Conservation (phyloP, 2,113 vertebrate genomes). For the Poeciliopsis retropinna region DNA sequence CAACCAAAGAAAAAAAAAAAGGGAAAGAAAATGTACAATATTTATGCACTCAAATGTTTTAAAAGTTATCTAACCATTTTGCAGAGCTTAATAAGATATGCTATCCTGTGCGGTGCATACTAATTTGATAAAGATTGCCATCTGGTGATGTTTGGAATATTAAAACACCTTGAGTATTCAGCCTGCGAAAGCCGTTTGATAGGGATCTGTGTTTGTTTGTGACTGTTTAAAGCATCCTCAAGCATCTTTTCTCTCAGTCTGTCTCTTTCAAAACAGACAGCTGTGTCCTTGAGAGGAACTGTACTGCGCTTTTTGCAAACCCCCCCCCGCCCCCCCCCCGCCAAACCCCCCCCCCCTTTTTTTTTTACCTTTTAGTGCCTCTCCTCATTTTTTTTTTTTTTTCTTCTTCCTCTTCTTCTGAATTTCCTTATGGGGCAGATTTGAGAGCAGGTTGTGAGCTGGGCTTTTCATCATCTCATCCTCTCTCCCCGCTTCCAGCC, state of each 20-base stretch:
- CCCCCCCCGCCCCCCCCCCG: too few species aligned
- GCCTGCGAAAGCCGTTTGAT: conserved; percentile 10
- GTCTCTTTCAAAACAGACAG: conserved; percentile 61
- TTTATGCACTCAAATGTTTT: conserved; percentile 19
- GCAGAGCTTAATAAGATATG: conserved; percentile 7
- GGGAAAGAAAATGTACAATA: neutral
- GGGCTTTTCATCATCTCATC: conserved; percentile 24
- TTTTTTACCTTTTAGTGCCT: conserved; percentile 24
- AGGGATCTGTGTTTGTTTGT: conserved; percentile 22
- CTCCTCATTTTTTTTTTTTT: neutral
- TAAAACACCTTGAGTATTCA: conserved; percentile 21
- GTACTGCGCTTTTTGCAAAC: conserved; percentile 28
- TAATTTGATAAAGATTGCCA: conserved; percentile 35
- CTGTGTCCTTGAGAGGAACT: conserved; percentile 47
- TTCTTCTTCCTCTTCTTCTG: neutral
- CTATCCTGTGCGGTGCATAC: conserved; percentile 12
- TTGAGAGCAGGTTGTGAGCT: conserved; percentile 42
- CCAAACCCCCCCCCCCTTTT: neutral
- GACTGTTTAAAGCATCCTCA: conserved; percentile 23
- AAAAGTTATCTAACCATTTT: neutral
- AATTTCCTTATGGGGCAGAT: conserved; percentile 42
- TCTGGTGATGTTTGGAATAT: conserved; percentile 35
- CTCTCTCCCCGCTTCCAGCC: conserved; percentile 22
- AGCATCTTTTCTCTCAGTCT: conserved; percentile 31
- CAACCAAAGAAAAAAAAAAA: neutral